Conservation (phyloP, 2,113 vertebrate genomes). For the Camarhynchus parvulus region DNA sequence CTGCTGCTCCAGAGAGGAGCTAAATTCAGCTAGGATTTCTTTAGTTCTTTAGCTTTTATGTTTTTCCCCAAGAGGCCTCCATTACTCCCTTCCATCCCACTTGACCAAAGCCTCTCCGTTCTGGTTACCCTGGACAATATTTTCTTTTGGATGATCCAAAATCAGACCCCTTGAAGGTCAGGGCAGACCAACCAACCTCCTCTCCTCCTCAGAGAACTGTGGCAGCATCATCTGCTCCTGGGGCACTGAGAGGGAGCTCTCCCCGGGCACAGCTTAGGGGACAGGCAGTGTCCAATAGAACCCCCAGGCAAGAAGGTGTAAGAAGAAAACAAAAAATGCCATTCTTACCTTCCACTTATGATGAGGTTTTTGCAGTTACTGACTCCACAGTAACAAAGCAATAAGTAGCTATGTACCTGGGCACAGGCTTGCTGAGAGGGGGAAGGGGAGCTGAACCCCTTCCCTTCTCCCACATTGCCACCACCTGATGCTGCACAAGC, state of each 20-base stretch:
- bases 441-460: background rate
- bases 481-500: background rate
- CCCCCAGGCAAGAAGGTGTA: accelerated
- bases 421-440: background rate
- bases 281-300: accelerated
- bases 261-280: background rate
- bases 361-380: background rate
- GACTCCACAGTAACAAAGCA: background rate
- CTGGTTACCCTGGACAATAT: background rate
- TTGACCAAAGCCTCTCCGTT: background rate
- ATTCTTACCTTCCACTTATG: background rate
- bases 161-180: background rate
- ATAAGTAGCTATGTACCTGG: background rate
- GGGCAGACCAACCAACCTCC: background rate
- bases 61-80: background rate
- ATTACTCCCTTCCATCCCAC: background rate
- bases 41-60: background rate
- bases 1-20: background rate
- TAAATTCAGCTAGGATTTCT: background rate
- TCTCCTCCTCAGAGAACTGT: background rate
- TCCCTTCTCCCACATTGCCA: background rate
- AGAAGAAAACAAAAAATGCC: background rate
- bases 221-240: background rate
- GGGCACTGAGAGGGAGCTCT: accelerated
- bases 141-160: background rate